phyloP scores from a whole-genome alignment of 2,888 invertebrate species.

The Cataglyphis albicans region DNA sequence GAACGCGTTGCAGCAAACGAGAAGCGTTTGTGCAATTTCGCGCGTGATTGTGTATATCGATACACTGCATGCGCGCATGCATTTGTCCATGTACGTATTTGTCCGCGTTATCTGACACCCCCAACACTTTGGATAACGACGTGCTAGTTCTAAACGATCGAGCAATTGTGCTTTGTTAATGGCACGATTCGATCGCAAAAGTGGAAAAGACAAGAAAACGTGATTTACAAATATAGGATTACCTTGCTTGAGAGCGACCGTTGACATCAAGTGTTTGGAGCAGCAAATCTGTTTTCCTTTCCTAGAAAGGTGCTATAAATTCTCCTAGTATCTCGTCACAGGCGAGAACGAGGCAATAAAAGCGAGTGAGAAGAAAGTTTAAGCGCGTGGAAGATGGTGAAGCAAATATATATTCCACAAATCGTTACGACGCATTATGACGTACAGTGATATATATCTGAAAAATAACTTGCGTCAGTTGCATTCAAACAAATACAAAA shows the following conservation, averaged over 20 bases:
- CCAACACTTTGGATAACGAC: conserved; percentile 70
- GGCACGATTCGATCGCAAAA: not conserved
- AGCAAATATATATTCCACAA: not conserved
- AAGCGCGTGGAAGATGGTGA: not conserved
- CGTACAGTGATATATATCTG: not conserved
- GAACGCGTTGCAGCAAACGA: conserved; percentile 65
- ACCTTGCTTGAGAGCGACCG: not conserved
- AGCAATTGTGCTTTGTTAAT: conserved; percentile 15
- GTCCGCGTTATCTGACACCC: conserved; percentile 68
- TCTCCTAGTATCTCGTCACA: not conserved
- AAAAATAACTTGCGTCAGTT: not conserved
- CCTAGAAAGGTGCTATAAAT: not conserved
- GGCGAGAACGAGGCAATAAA: not conserved
- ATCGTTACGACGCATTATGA: not conserved
- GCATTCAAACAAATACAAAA: not conserved
- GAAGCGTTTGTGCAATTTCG: conserved; percentile 65
- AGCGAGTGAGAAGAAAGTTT: too few species aligned
- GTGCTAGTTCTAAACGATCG: conserved; percentile 57
- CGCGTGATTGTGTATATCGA: conserved; percentile 51
- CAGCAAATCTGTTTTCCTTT: not conserved
- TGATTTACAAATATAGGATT: not conserved
- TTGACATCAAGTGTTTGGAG: not conserved
- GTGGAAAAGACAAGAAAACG: not conserved
- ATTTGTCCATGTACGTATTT: conserved; percentile 32
- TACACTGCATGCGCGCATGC: conserved; percentile 34